These are phyloP conservation scores for Nasonia oneida DNA, from an alignment of 2,888 invertebrate species.

Conservation along the genomic window DNA sequence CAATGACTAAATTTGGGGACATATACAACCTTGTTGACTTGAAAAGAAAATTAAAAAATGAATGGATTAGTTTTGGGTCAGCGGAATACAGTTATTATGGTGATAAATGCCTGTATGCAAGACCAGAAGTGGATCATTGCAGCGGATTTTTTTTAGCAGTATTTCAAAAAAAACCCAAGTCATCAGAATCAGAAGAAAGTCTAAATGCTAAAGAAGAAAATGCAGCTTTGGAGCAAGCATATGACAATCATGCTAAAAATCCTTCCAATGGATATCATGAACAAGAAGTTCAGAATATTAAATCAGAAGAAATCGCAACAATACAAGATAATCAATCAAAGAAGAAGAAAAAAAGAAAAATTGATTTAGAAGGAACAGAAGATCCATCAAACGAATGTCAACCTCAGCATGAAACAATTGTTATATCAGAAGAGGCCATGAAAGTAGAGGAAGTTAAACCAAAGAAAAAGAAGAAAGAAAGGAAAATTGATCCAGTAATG, in stretches of 20 bases:
- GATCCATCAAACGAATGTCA: not conserved
- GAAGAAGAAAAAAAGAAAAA: not conserved
- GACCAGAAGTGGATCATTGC: slow-evolving; percentile 88
- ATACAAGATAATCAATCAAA: not conserved
- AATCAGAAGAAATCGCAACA: not conserved
- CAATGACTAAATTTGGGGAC: slow-evolving; percentile 77
- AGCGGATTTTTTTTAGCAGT: slow-evolving; percentile 98
- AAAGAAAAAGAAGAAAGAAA: not conserved
- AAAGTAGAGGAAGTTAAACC: not conserved
- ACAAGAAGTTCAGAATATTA: not conserved
- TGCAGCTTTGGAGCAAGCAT: not conserved
- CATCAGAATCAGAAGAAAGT: slow-evolving; percentile 22
- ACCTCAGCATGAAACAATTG: not conserved
- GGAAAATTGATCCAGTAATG: no score
- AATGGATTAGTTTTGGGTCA: slow-evolving; percentile 87
- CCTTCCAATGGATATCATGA: not conserved
- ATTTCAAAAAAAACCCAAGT: slow-evolving; percentile 83
- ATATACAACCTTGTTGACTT: slow-evolving; percentile 84
- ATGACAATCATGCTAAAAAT: not conserved
- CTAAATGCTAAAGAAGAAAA: slow-evolving; percentile 44
- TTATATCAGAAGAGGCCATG: not conserved
- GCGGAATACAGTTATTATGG: slow-evolving; percentile 81
- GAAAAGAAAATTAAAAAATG: slow-evolving; percentile 82
- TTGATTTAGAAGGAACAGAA: not conserved
- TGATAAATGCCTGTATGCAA: slow-evolving; percentile 88